Base-by-base conservation (phyloP, 2,888 invertebrate genomes). In the Cacoxenus indagator region DNA sequence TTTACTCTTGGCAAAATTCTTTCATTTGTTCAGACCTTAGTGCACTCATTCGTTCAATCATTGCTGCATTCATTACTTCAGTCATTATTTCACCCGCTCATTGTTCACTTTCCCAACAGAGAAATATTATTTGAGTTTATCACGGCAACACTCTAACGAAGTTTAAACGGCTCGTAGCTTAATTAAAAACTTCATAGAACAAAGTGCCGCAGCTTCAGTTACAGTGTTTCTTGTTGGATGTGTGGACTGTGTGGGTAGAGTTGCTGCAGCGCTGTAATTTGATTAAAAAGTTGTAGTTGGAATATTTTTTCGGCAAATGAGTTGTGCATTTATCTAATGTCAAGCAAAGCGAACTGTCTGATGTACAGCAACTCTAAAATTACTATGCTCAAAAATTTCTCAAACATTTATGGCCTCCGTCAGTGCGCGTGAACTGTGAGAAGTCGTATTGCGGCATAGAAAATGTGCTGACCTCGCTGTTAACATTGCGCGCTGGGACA, bases 41-140 rank as follows among this genome's bases (percentile, higher is more conserved):
- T 59, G 2, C 48, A 61, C 43, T 61, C 61, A 61, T 27, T 55
- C 24, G 11, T 55, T 55, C 55, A 55, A 4, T 37, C 62, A 65
- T 67, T 67, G 45, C 64, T 65, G 59, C 64, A 51, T 66, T 46
- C 74, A 70, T 76, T 73, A 74, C 73, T 81, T 78, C 72, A 79
- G 78, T 79, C 81, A 75, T 79, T 83, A 77, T 70, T 74, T 73
- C 78, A 75, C 73, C 76, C 4, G 45, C n/a, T 43, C 45, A 43
- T 43, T 43, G 11, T 37, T 8, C 19, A 51, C 26, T 65, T 62
- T 71, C 82, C 82, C 83, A 73, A 79, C 73, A 72, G 80, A 80
- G 80, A 80, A 83, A 80, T 80, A 80, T 83, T 81, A 82, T 83
- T 81, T 83, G 79, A 80, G 80, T 83, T 80, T 80, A 80, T 80